These are phyloP conservation scores for Lepisosteus oculatus DNA, from an alignment of 2,113 vertebrate species.

Conservation along the genomic window DNA sequence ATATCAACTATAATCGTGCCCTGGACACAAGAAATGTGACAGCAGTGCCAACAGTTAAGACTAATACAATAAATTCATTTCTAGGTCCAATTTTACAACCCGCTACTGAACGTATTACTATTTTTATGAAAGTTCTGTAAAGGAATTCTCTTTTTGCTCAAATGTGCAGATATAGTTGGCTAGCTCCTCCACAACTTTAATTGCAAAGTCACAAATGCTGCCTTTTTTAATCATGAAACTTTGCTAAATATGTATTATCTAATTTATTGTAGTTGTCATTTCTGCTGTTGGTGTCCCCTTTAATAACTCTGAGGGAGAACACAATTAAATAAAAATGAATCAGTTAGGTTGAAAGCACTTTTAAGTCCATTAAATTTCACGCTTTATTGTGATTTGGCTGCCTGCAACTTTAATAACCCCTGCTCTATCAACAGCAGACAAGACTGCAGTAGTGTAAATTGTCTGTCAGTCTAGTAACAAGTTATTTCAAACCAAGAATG, in stretches of 20 bases:
- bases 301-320: background rate
- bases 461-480: conserved; percentile 28
- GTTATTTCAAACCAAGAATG: conserved; percentile 34
- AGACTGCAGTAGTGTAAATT: conserved; percentile 25
- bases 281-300: background rate
- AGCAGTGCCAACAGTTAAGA: no score
- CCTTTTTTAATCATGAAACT: no score
- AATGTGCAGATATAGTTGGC: background rate
- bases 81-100: no score
- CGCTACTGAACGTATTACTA: no score
- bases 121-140: no score
- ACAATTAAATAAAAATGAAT: conserved; percentile 21
- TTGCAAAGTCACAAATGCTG: no score
- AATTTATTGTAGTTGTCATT: background rate
- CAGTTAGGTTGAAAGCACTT: conserved; percentile 3
- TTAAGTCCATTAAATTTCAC: conserved; percentile 9
- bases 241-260: background rate
- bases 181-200: no score
- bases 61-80: no score
- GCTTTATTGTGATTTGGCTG: conserved; percentile 21
- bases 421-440: conserved; percentile 25
- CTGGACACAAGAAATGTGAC: no score
- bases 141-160: background rate
- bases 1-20: no score
- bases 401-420: conserved; percentile 39